Evolutionary conservation across 2,113 vertebrate species (phyloP), one percentile per base, ranked within the genome.

Genomic region (Ardeotis arabs): DNA sequence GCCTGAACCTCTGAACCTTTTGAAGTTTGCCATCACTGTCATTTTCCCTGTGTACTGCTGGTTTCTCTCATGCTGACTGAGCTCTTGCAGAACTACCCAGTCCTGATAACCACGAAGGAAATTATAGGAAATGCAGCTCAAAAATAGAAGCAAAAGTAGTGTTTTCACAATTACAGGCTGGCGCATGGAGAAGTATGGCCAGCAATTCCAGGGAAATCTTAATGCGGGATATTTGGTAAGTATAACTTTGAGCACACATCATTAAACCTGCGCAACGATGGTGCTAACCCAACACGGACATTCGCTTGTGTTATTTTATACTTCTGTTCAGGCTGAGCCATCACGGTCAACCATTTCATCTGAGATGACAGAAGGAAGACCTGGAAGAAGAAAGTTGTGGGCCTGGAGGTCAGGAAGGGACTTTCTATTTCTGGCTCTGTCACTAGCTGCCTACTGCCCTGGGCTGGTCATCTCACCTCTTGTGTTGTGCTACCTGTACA

Each of bases 131-230:
- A 70, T 7, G 2, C 0, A 1, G 56, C 16, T 53, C 75, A 67
- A 94, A 94, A 94, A 93, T 74, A 96, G 93, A 88, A 95, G 33
- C 52, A 87, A 86, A 93, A 93, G 35, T 68, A 83, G 64, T 87
- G 68, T 86, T 96, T 96, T 93, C 72, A 81, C 33, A 96, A 95
- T 93, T 94, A 94, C 83, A 90, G 88, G 55, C 68, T 96, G 49
- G 35, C 1, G 1, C 47, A 37, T 11, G 19, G 44, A 78, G 47
- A 94, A 89, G 25, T 39, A 64, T 8, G 44, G 44, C 39, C 66
- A 39, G 55, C 3, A 3, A 67, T 53, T 78, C 59, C 68, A 70
- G 67, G 60, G 60, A 77, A 89, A 74, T n/a, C 75, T 44, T 86
- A 78, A 60, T 9, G 3, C 15, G 64, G 53, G 24, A 17, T 67